Evolutionary conservation across 2,888 invertebrate genomes (phyloP).

Genomic region (Platycheirus albimanus): DNA sequence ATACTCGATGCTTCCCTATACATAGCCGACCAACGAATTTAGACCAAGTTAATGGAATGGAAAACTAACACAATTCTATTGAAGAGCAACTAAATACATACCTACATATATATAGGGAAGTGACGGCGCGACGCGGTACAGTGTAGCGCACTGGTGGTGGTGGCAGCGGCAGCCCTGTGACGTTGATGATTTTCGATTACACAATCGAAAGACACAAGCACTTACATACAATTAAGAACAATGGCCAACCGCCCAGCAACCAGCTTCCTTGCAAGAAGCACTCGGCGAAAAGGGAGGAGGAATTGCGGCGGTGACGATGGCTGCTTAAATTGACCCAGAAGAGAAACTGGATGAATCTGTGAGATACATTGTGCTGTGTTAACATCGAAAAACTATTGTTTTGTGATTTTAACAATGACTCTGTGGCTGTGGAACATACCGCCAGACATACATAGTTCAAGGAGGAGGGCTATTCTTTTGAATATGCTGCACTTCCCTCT

Average conservation of each 20-base stretch:
- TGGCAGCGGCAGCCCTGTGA: neutral
- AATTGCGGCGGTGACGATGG: no score
- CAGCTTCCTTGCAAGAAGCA: no score
- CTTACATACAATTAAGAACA: slow-evolving; percentile 43
- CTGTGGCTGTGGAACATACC: neutral
- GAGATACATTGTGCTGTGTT: slow-evolving; percentile 9
- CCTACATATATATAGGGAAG: neutral
- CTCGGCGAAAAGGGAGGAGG: neutral
- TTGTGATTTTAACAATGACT: slow-evolving; percentile 29
- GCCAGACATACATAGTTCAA: slow-evolving; percentile 20
- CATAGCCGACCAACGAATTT: slow-evolving; percentile 8
- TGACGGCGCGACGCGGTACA: no score
- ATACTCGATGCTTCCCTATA: neutral
- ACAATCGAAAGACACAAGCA: slow-evolving; percentile 46
- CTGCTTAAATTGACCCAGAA: neutral
- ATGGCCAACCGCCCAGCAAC: slow-evolving; percentile 16
- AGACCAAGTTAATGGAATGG: slow-evolving; percentile 39
- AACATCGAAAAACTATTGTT: slow-evolving; percentile 34
- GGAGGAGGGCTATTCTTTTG: slow-evolving; percentile 1
- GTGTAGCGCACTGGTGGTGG: no score
- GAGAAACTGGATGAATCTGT: slow-evolving; percentile 29
- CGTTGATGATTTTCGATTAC: slow-evolving; percentile 42
- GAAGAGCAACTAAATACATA: neutral
- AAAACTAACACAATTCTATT: slow-evolving; percentile 29
- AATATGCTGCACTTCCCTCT: slow-evolving; percentile 21